Evolutionary conservation across 2,888 invertebrate genomes (phyloP).

Genomic region (Drosophila nr. perissopoda): DNA sequence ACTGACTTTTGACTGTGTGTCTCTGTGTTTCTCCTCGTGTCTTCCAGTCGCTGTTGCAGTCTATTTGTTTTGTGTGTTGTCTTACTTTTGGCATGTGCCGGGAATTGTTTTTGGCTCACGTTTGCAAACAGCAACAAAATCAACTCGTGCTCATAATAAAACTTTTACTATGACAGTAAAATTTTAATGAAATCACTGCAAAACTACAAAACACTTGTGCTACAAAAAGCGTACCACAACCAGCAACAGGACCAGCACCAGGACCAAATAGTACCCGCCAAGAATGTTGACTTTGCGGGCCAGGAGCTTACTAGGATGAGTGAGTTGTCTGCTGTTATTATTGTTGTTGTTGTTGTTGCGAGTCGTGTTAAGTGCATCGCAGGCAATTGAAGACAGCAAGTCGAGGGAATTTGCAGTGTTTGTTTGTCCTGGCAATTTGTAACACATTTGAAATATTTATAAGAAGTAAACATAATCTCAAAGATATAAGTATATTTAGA

Average conservation of each 20-base stretch:
- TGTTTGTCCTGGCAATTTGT: slow-evolving; percentile 49
- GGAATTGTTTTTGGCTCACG: slow-evolving; percentile 66
- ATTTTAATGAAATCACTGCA: slow-evolving; percentile 77
- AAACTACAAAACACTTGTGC: slow-evolving; percentile 66
- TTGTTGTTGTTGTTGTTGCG: slow-evolving; percentile 5
- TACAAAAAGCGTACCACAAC: slow-evolving; percentile 33
- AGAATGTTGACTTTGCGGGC: slow-evolving; percentile 20
- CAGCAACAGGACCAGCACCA: slow-evolving; percentile 21
- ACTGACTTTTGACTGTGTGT: slow-evolving; percentile 48
- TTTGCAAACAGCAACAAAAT: slow-evolving; percentile 43
- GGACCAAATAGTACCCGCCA: not conserved
- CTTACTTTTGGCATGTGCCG: slow-evolving; percentile 56
- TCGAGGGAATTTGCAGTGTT: slow-evolving; percentile 19
- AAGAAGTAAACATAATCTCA: not conserved
- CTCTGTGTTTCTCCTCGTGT: not conserved
- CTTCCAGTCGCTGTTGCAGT: slow-evolving; percentile 5
- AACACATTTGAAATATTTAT: slow-evolving; percentile 49
- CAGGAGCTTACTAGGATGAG: slow-evolving; percentile 21
- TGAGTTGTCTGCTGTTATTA: slow-evolving; percentile 25
- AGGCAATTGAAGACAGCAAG: slow-evolving; percentile 42
- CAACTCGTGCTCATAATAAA: slow-evolving; percentile 67
- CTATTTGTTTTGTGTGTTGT: slow-evolving; percentile 32
- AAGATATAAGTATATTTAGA: not conserved
- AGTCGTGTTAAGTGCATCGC: slow-evolving; percentile 57
- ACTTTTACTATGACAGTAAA: slow-evolving; percentile 75